phyloP scores from a whole-genome alignment of 2,113 vertebrate species.

The Lepisosteus oculatus region DNA sequence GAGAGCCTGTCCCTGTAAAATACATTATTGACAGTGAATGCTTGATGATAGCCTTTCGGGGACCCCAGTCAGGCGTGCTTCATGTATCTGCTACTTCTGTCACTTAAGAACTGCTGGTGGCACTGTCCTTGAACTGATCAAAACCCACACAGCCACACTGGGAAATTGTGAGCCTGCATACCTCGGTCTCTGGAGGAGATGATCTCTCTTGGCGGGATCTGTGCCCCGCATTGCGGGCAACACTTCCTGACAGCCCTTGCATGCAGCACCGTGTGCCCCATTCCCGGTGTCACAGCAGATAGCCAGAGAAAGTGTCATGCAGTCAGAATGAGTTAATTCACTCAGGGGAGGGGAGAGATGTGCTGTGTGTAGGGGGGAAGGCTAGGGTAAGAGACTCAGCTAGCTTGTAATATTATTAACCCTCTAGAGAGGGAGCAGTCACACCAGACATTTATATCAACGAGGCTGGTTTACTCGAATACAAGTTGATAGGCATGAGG shows the following conservation, averaged over 20 bases:
- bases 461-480: conserved; percentile 33
- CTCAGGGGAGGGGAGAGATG: conserved; percentile 30
- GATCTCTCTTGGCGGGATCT: conserved; percentile 63
- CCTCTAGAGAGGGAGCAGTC: conserved; percentile 69
- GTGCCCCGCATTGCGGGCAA: conserved; percentile 54
- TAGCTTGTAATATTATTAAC: conserved; percentile 53
- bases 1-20: conserved; percentile 3
- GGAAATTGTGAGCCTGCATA: conserved; percentile 39
- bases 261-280: conserved; percentile 53
- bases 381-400: background rate
- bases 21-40: conserved; percentile 6
- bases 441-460: conserved; percentile 25
- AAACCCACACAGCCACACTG: conserved; percentile 41
- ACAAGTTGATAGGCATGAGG: conserved; percentile 42
- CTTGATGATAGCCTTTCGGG: conserved; percentile 14
- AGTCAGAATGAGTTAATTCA: conserved; percentile 75
- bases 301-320: conserved; percentile 61
- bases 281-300: conserved; percentile 40
- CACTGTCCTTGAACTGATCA: conserved; percentile 61
- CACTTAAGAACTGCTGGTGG: conserved; percentile 25
- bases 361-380: background rate
- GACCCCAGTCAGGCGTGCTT: background rate
- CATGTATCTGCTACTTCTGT: conserved; percentile 23
- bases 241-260: conserved; percentile 58
- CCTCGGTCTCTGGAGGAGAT: conserved; percentile 56